A percentile compares a stretch with the other conserved stretches of the same genome.
These are phyloP conservation scores for Barbus barbus DNA, from an alignment of 2,113 vertebrate species.

Conservation along the genomic window DNA sequence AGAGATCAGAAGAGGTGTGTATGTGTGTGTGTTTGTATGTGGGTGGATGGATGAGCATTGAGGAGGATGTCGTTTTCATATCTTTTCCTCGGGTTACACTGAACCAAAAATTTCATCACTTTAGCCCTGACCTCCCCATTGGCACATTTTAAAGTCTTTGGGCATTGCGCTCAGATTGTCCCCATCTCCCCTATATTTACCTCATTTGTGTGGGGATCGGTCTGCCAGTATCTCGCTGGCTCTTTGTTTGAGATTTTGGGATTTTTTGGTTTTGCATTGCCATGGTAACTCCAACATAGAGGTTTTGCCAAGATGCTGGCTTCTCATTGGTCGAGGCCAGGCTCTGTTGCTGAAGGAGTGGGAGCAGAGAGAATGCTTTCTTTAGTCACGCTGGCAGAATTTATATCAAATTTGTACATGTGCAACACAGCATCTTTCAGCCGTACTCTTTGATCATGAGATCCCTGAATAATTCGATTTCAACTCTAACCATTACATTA, in stretches of 20 bases:
- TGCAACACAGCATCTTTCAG: constrained; percentile 25
- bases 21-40: constrained; percentile 55
- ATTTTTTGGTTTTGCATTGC: constrained; percentile 71
- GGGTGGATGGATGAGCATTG: constrained; percentile 32
- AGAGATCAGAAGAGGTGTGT: constrained; percentile 98
- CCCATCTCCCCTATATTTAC: constrained; percentile 40
- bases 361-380: constrained; percentile 52
- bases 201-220: constrained; percentile 28
- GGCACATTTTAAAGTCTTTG: constrained; percentile 46
- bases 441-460: constrained; percentile 12
- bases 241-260: constrained; percentile 49
- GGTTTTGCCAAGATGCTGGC: constrained; percentile 61
- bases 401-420: constrained; percentile 18
- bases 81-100: constrained; percentile 10
- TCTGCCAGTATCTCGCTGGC: constrained; percentile 40
- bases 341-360: constrained; percentile 61
- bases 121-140: constrained; percentile 56
- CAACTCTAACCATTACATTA: background rate
- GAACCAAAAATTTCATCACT: constrained; percentile 53
- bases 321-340: constrained; percentile 58
- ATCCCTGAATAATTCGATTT: constrained; percentile 16
- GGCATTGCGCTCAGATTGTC: constrained; percentile 33
- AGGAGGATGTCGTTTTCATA: constrained; percentile 19
- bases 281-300: constrained; percentile 70
- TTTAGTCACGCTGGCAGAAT: constrained; percentile 39